These are phyloP conservation scores for Pseudorhiza aurosa DNA, from an alignment of 30 jellyfish, hydroid and myxozoan species.

Conservation along the genomic window DNA sequence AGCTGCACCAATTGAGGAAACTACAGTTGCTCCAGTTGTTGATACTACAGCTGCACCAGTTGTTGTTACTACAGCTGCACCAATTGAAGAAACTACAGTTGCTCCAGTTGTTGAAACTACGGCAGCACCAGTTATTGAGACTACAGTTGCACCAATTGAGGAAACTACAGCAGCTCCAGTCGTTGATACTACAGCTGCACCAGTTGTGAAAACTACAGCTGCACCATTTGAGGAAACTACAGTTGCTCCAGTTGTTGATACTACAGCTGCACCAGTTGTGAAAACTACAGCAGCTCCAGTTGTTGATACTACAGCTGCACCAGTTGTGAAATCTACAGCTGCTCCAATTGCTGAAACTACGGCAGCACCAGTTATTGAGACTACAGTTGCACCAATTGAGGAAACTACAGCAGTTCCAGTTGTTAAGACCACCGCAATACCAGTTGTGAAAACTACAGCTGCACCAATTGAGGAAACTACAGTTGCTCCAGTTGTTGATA, in stretches of 20 bases:
- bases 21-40: conserved; percentile 1
- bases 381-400: not conserved
- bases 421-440: conserved; percentile 5
- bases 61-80: not conserved
- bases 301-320: conserved; percentile 36
- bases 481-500: not conserved
- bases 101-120: conserved; percentile 37
- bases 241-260: not conserved
- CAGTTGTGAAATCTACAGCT: conserved; percentile 7
- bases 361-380: not conserved
- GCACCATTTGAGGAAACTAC: conserved; percentile 22
- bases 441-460: not conserved
- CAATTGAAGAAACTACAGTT: conserved; percentile 13
- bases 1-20: not conserved
- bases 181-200: conserved; percentile 22
- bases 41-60: not conserved
- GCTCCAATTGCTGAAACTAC: conserved; percentile 16
- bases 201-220: conserved; percentile 29
- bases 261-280: conserved; percentile 18
- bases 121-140: not conserved
- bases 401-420: conserved; percentile 16
- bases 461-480: not conserved
- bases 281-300: conserved; percentile 23
- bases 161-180: conserved; percentile 26
- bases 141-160: conserved; percentile 14